These are phyloP conservation scores for Rosalia funebris DNA, from an alignment of 2,888 invertebrate species.

Conservation along the genomic window DNA sequence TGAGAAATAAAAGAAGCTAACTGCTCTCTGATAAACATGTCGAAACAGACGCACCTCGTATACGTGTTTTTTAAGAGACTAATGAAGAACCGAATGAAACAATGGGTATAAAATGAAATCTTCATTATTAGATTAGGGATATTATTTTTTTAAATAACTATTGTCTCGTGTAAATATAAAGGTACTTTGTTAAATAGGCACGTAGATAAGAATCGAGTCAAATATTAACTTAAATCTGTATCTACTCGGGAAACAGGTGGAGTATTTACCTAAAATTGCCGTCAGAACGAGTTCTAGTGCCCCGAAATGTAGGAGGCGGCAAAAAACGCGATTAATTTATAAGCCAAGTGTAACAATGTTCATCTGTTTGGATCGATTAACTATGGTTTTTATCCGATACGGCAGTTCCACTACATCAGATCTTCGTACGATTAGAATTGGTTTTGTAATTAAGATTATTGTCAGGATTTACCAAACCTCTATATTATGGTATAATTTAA, in stretches of 20 bases:
- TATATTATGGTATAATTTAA: conserved; percentile 5
- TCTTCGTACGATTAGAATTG: neutral
- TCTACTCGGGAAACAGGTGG: neutral
- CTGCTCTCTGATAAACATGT: no score
- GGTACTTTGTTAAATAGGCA: no score
- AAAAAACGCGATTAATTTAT: conserved; percentile 1
- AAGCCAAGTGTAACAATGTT: conserved; percentile 12
- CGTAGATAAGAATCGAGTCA: no score
- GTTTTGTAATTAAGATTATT: conserved; percentile 6
- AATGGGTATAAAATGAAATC: no score
- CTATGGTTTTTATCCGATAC: conserved; percentile 4
- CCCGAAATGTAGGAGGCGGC: neutral
- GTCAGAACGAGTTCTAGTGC: neutral
- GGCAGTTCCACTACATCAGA: conserved; percentile 1
- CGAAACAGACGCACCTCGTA: no score
- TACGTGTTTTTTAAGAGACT: no score
- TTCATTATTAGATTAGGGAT: no score
- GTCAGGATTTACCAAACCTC: neutral
- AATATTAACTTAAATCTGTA: conserved; percentile 3
- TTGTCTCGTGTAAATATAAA: no score
- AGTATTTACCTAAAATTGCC: conserved; percentile 4
- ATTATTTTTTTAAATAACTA: no score
- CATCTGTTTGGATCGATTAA: conserved; percentile 9
- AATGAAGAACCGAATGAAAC: no score
- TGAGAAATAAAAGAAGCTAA: no score